phyloP scores from a whole-genome alignment of 2,888 invertebrate genomes.

The Lasius platythorax region DNA sequence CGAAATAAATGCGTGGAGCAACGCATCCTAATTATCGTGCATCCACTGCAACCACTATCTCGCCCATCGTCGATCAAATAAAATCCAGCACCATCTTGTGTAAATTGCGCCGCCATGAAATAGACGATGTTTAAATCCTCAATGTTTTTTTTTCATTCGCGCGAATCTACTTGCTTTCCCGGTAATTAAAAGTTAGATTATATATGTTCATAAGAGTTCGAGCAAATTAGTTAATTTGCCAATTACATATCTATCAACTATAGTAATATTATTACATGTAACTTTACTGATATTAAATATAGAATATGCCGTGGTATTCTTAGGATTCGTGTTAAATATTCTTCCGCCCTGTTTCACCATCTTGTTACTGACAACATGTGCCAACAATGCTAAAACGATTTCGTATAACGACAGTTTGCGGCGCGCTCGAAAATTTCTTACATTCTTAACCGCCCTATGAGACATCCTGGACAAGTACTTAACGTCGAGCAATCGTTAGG shows the following conservation, averaged over 20 bases:
- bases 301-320: not conserved
- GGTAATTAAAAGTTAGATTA: not conserved
- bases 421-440: not conserved
- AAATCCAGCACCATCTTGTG: constrained; percentile 31
- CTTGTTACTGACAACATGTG: not conserved
- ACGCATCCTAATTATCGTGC: constrained; percentile 59
- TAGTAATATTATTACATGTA: not conserved
- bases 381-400: constrained; percentile 22
- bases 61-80: constrained; percentile 16
- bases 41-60: constrained; percentile 1
- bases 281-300: not conserved
- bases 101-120: not conserved
- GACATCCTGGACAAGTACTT: constrained; percentile 63
- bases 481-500: constrained; percentile 73
- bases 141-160: not conserved
- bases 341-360: constrained; percentile 15
- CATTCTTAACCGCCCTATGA: constrained; percentile 21
- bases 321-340: not conserved
- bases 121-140: not conserved
- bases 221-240: not conserved
- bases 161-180: not conserved
- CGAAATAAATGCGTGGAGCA: constrained; percentile 57
- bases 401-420: constrained; percentile 19
- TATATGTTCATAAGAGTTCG: not conserved
- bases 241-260: not conserved